Conservation (phyloP, 2,797 vertebrate species). For the Sphenopsis melanotis region DNA sequence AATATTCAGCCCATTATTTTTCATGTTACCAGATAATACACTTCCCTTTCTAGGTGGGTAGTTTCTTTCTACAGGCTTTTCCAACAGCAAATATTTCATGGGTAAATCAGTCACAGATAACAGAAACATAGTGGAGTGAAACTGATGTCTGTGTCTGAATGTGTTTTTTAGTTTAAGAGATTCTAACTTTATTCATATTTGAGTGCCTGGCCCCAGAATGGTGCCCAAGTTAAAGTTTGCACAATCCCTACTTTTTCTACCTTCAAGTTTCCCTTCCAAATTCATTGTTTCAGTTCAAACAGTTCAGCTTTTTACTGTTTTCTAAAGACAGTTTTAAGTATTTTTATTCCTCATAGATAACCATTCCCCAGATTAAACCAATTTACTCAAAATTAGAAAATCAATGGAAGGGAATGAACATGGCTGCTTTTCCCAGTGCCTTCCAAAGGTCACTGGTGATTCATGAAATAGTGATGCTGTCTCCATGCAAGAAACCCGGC, state of each 20-base stretch:
- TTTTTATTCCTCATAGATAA: slow-evolving; percentile 34
- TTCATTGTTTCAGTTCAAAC: not conserved
- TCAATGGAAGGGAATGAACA: slow-evolving; percentile 73
- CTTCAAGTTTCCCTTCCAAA: not conserved
- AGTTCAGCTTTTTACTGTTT: slow-evolving; percentile 2
- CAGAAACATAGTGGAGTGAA: not conserved
- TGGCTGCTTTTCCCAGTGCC: not conserved
- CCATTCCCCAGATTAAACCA: slow-evolving; percentile 56
- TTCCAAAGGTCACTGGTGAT: slow-evolving; percentile 59
- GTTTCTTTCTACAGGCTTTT: not conserved
- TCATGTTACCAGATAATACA: not conserved
- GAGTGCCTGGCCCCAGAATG: not conserved
- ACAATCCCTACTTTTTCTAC: not conserved
- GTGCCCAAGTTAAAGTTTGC: not conserved
- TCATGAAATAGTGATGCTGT: not conserved
- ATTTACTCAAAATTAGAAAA: slow-evolving; percentile 81
- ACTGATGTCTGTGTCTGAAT: not conserved
- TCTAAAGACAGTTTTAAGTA: not conserved
- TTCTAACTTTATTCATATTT: not conserved
- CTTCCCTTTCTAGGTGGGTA: not conserved
- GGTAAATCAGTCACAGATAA: not conserved
- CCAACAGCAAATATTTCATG: not conserved
- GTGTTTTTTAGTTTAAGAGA: not conserved
- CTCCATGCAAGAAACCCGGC: not conserved
- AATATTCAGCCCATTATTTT: not conserved